These are phyloP conservation scores for Mythimna pallens DNA, from an alignment of 2,888 invertebrate genomes.

Conservation along the genomic window DNA sequence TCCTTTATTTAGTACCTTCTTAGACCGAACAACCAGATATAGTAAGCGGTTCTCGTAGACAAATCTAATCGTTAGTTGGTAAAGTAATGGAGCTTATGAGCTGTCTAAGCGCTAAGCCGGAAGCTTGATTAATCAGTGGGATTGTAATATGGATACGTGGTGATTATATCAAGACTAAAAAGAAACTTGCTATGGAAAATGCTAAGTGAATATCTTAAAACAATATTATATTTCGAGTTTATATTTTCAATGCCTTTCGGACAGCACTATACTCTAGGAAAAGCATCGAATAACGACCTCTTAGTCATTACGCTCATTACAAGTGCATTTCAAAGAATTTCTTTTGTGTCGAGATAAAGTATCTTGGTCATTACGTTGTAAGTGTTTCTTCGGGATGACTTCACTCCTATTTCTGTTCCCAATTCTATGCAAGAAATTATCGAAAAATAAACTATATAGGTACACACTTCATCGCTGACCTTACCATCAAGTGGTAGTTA, in stretches of 20 bases:
- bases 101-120: constrained; percentile 11
- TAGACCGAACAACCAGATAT: constrained; percentile 1
- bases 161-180: not conserved
- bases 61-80: constrained; percentile 15
- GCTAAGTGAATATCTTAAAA: not conserved
- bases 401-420: not conserved
- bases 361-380: constrained; percentile 23
- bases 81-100: constrained; percentile 11
- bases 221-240: not conserved
- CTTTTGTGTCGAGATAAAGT: constrained; percentile 31
- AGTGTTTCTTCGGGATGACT: constrained; percentile 21
- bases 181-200: not conserved
- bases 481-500: too few species aligned
- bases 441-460: not conserved
- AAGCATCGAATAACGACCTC: constrained; percentile 20
- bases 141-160: not conserved
- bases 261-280: constrained; percentile 7
- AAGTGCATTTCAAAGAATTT: constrained; percentile 38
- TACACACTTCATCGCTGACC: too few species aligned
- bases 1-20: constrained; percentile 25
- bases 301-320: constrained; percentile 38
- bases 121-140: constrained; percentile 8
- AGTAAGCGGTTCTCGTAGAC: not conserved
- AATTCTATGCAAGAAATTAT: not conserved
- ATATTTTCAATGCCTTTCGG: not conserved